These are phyloP conservation scores for Penaeus chinensis DNA, from an alignment of 1,140 invertebrate genomes.

Conservation along the genomic window DNA sequence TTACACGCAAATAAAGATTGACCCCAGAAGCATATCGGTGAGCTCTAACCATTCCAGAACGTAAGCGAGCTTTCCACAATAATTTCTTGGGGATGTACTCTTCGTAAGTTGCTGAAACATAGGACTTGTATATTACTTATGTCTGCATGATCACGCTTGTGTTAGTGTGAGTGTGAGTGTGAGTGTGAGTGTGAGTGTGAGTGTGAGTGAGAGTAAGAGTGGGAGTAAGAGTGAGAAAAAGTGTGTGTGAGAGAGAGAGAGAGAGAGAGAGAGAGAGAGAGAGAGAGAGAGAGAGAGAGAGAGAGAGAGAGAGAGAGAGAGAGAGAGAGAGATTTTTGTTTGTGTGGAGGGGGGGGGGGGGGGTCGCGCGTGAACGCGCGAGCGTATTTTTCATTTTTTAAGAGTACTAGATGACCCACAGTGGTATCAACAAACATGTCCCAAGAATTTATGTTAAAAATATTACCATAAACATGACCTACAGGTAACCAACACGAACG, in stretches of 20 bases:
- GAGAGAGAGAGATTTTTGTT: background rate
- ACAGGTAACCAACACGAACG: too few species aligned
- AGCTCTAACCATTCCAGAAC: too few species aligned
- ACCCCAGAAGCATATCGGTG: too few species aligned
- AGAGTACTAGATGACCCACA: too few species aligned
- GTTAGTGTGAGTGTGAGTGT: background rate
- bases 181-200: background rate
- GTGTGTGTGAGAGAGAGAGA: background rate
- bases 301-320: conserved; percentile 20
- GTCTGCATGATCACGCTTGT: background rate
- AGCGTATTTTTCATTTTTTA: too few species aligned
- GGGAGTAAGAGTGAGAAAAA: background rate
- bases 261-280: too few species aligned
- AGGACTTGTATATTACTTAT: background rate
- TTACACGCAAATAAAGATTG: too few species aligned
- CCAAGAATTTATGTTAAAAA: too few species aligned
- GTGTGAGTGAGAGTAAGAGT: conserved; percentile 25
- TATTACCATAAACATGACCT: too few species aligned
- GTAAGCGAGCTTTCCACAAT: background rate
- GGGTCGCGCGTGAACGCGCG: background rate
- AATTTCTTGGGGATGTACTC: background rate
- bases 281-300: too few species aligned
- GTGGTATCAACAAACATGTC: too few species aligned
- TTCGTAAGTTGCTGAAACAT: background rate
- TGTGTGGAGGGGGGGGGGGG: background rate